Conservation (phyloP, 2,113 vertebrate species). For the Litocranius walleri region DNA sequence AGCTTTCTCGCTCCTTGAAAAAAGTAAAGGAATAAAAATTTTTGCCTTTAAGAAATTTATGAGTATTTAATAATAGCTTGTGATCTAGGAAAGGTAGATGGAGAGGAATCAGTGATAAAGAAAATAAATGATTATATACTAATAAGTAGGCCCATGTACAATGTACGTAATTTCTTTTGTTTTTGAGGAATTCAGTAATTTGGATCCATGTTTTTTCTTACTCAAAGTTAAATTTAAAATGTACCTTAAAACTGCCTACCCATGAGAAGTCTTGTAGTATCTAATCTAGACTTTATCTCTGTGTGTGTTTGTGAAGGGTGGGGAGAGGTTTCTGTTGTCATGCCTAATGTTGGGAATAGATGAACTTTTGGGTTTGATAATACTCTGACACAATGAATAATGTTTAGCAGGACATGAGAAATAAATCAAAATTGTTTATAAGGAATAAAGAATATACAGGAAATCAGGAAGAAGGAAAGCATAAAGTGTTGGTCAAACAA, state of each 20-base stretch:
- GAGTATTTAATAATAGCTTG: conserved; percentile 1
- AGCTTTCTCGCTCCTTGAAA: conserved; percentile 31
- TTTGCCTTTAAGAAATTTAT: conserved; percentile 6
- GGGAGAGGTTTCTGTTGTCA: background rate
- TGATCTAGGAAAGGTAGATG: background rate
- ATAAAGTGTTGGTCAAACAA: rapidly evolving
- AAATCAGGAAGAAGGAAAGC: background rate
- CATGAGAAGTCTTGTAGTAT: background rate
- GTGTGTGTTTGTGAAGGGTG: background rate
- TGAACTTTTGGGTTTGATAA: background rate
- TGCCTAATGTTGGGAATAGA: background rate
- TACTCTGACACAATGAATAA: background rate
- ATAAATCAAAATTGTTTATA: background rate
- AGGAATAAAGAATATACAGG: background rate
- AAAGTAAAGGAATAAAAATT: conserved; percentile 14
- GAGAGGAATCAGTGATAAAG: background rate
- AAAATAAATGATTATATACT: background rate
- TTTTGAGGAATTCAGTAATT: background rate
- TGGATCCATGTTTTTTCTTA: background rate
- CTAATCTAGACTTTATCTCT: background rate
- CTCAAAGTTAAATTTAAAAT: background rate
- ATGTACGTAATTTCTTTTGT: background rate
- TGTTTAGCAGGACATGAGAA: background rate
- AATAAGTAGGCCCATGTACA: background rate
- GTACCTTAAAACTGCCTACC: background rate